Base-by-base conservation (phyloP, 1,140 invertebrate genomes). In the Linepithema humile region DNA sequence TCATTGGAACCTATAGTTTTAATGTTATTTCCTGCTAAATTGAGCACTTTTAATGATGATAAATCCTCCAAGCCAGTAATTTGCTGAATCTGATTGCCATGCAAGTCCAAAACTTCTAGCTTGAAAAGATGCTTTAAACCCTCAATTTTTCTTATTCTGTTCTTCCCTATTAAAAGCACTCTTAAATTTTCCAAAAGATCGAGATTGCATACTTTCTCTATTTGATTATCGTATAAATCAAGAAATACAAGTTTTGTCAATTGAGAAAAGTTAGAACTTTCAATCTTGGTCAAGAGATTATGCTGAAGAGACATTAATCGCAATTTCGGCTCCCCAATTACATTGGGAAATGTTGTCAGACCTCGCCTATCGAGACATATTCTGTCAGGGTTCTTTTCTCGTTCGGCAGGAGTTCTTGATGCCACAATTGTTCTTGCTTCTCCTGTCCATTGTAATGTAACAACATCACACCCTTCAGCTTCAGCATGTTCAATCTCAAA, bases 161-260 rank as follows among this genome's bases (percentile, higher is more conserved):
- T 98, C 94, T 98, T 99, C 7, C 98, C 98, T 90, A 99, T 95
- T 80, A 99, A 95, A 60, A 99, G 95, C 5, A 99, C 98, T 88
- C 98, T 94, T 10, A 99, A 94, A 91, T 97, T 97, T 60, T 96
- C 96, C 7, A 98, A 95, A 60, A 95, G 94, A 84, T 97, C 96
- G 43, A 99, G 94, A 80, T 96, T 97, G 55, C 95, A 96, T 64
- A 99, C 97, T 90, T 96, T 96, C 80, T 98, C 98, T 50, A 99
- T 96, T 93, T 98, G 97, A 94, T 99, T 99, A 93, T 98, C 97
- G 93, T 99, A 99, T 3, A 99, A 94, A 93, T 99, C 98, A 59
- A 99, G 95, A 91, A 98, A 98, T 35, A 99, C 98, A 55, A 98
- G 94, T 92, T 97, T 96, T 40, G 96, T 96, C 73, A 98, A 95